These are phyloP conservation scores for Alexandromys fortis DNA, from an alignment of 2,113 vertebrate species.

Conservation along the genomic window DNA sequence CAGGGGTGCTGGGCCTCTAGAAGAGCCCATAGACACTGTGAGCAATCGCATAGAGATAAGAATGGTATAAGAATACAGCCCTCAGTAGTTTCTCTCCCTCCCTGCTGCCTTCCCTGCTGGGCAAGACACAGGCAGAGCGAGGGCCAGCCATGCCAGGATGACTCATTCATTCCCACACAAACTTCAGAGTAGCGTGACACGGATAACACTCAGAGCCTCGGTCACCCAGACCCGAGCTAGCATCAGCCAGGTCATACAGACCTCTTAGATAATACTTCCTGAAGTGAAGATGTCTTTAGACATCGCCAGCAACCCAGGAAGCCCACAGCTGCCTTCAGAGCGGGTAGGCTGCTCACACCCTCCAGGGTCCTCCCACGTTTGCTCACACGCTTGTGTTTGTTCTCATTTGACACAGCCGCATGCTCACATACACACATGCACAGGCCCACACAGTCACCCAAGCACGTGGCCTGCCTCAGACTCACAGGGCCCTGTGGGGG, in stretches of 20 bases:
- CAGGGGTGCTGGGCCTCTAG: neutral
- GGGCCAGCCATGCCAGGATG: slow-evolving; percentile 31
- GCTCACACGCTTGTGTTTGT: neutral
- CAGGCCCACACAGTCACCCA: slow-evolving; percentile 13
- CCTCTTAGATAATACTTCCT: slow-evolving; percentile 10
- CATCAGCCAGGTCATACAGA: neutral
- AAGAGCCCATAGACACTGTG: neutral
- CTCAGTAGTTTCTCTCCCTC: neutral
- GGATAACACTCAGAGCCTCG: neutral
- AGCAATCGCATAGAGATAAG: slow-evolving; percentile 21
- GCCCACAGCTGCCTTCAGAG: neutral
- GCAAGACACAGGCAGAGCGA: slow-evolving; percentile 29
- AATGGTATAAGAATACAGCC: slow-evolving; percentile 48
- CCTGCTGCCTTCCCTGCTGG: slow-evolving; percentile 21
- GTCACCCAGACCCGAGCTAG: slow-evolving; percentile 49
- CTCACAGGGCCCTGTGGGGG: slow-evolving; percentile 3
- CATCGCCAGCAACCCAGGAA: neutral
- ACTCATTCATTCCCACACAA: slow-evolving; percentile 57
- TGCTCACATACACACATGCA: neutral
- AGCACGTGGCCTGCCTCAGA: neutral
- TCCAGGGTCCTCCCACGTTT: neutral
- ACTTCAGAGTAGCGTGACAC: neutral
- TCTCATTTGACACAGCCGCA: slow-evolving; percentile 13
- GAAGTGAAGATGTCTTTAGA: neutral
- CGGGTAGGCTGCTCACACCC: neutral